Base-by-base conservation (phyloP, 2,797 vertebrate species). In the Rhyacichthys aspro region DNA sequence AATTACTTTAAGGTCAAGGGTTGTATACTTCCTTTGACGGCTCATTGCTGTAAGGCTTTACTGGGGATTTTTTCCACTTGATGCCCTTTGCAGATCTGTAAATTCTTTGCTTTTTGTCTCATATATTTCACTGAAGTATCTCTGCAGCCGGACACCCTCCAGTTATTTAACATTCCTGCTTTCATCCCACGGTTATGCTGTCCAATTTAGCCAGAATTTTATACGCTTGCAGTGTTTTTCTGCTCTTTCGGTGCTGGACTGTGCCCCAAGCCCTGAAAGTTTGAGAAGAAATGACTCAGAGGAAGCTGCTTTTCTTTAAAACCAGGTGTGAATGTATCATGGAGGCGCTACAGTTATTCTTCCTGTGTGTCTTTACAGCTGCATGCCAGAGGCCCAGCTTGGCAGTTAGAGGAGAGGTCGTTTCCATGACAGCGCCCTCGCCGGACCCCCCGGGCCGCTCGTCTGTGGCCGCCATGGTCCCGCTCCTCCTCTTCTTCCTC, bases 401-500 rank as follows among this genome's bases (percentile, higher is more conserved):
- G 86, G 93, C 92, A 94, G 93, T 91, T 90, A 93, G 93, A 94
- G 90, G 82, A 90, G 88, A 86, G 90, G 87, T 86, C 90, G 83
- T 93, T 94, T 93, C 86, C 94, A 98, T 98, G 97, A 92, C 93
- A 86, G 86, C 89, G 65, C 90, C 86, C 72, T 91, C 90, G 86
- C 90, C 81, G 89, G 92, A 93, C 91, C 83, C 90, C 83, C 64
- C 86, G 50, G 50, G 50, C 83, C 91, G 79, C 67, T 89, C 92
- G 86, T 91, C 93, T 85, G 83, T 91, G 76, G 90, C 93, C 63
- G 89, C 92, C 87, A 89, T 95, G 81, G 86, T 92, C 84, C 82
- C 93, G 43, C 85, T 93, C 76, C 91, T 94, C 70, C 88, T 95
- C 70, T 85, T 91, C 64, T 69, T 91, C 72, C 91, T 92, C 42